These are phyloP conservation scores for Steinernema scapterisci DNA, from an alignment of 2,888 invertebrate genomes.

Conservation along the genomic window DNA sequence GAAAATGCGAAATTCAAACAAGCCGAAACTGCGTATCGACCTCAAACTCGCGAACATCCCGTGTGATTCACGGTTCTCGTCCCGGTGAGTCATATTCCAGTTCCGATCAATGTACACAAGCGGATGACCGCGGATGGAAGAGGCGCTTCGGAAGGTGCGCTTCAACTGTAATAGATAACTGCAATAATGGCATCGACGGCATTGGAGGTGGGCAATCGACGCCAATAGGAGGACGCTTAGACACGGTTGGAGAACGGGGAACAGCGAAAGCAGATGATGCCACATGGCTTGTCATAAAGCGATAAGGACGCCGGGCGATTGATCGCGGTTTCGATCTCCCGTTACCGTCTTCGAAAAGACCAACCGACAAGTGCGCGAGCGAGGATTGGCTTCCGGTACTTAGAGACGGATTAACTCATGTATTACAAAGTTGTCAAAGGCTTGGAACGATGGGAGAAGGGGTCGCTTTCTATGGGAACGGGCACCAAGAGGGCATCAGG, in stretches of 20 bases:
- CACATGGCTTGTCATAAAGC: conserved; percentile 14
- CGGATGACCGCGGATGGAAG: conserved; percentile 2
- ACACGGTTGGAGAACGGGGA: conserved; percentile 13
- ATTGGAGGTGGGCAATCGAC: conserved; percentile 8
- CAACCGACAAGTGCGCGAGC: background rate
- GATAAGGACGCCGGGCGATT: conserved; percentile 13
- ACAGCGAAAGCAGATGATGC: conserved; percentile 24
- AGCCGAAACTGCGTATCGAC: background rate
- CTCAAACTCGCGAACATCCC: background rate
- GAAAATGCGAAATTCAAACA: too few relatives aligned
- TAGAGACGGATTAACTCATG: too few relatives aligned
- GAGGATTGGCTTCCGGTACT: too few relatives aligned
- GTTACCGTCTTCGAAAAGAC: background rate
- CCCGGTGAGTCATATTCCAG: conserved; percentile 27
- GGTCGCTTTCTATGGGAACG: background rate
- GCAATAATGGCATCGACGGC: background rate
- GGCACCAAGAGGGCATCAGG: background rate
- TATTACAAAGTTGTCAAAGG: too few relatives aligned
- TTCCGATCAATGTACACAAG: conserved; percentile 23
- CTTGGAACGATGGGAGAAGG: too few relatives aligned
- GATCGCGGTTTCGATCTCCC: background rate
- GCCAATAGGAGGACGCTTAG: background rate
- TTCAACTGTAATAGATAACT: conserved; percentile 3
- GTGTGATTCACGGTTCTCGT: background rate
- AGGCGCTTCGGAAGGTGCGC: background rate